Evolutionary conservation across 2,888 invertebrate species (phyloP).

Genomic region (Lasioglossum calceatum): DNA sequence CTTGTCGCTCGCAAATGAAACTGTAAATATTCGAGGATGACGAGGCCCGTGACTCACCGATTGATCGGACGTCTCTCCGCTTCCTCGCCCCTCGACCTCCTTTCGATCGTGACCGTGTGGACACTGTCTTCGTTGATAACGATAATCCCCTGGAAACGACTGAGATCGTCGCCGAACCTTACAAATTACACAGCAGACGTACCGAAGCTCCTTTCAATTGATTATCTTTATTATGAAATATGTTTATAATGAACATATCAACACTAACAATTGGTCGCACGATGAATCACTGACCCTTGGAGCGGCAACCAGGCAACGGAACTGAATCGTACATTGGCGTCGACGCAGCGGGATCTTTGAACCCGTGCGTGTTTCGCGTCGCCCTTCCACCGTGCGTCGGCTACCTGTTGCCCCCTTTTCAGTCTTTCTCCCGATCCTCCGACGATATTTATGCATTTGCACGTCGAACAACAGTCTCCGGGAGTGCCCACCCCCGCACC

Average conservation of each 20-base stretch:
- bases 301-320: background rate
- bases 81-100: background rate
- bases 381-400: background rate
- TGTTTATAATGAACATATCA: no score
- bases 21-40: background rate
- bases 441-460: constrained; percentile 56
- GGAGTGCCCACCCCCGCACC: background rate
- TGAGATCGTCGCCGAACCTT: background rate
- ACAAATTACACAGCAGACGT: background rate
- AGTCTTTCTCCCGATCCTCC: constrained; percentile 27
- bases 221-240: background rate
- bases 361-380: constrained; percentile 37
- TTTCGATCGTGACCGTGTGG: background rate
- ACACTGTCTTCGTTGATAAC: background rate
- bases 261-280: background rate
- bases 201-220: background rate
- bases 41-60: background rate
- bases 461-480: constrained; percentile 26
- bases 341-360: background rate
- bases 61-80: background rate
- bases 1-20: background rate
- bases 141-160: background rate
- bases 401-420: constrained; percentile 66
- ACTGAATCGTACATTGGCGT: background rate
- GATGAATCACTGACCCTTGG: background rate